phyloP scores from a whole-genome alignment of 2,797 vertebrate species.

The Microctenopoma stevenorrisi region DNA sequence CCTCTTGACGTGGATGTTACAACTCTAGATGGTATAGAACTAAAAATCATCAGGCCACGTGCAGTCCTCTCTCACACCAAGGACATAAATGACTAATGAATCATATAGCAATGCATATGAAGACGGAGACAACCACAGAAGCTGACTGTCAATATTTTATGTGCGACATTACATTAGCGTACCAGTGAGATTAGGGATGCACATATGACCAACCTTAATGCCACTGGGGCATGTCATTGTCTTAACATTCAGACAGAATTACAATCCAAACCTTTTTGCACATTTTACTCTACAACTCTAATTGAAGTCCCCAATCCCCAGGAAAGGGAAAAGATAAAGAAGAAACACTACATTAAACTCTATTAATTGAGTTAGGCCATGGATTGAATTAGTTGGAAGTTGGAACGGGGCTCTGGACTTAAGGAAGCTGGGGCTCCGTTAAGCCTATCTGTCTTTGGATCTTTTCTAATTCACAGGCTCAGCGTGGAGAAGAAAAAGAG shows the following conservation, averaged over 20 bases:
- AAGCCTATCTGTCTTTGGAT: constrained; percentile 83
- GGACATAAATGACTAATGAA: constrained; percentile 77
- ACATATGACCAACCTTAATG: constrained; percentile 70
- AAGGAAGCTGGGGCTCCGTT: constrained; percentile 73
- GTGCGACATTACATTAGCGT: constrained; percentile 70
- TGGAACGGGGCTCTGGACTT: constrained; percentile 78
- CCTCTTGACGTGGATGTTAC: constrained; percentile 27
- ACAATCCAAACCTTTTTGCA: constrained; percentile 69
- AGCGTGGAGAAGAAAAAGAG: constrained; percentile 75
- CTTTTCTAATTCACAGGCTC: constrained; percentile 80
- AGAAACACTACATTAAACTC: constrained; percentile 78
- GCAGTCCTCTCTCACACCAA: constrained; percentile 58
- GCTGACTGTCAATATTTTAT: constrained; percentile 77
- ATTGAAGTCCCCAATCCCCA: constrained; percentile 70
- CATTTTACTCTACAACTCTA: constrained; percentile 69
- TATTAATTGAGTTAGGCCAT: constrained; percentile 79
- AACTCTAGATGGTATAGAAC: constrained; percentile 48
- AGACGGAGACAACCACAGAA: constrained; percentile 53
- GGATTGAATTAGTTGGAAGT: constrained; percentile 78
- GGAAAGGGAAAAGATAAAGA: constrained; percentile 77
- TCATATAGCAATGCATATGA: constrained; percentile 64
- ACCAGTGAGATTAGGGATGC: constrained; percentile 62
- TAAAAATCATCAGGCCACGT: constrained; percentile 32
- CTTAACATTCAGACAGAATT: constrained; percentile 69
- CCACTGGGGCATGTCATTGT: constrained; percentile 75